Conservation (phyloP, 2,888 invertebrate species). For the Laspeyria flexula region DNA sequence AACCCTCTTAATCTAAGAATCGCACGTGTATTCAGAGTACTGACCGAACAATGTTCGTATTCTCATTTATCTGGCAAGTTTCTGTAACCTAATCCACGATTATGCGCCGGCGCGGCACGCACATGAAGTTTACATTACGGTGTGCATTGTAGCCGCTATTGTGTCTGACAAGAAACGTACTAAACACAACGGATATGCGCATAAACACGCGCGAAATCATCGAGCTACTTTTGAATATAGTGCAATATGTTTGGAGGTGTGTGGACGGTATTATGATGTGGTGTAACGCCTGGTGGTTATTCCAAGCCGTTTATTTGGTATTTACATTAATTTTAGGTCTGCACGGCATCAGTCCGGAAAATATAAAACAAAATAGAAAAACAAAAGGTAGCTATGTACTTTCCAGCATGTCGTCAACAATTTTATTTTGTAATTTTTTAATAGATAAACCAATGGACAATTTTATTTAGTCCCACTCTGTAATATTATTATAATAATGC, state of each 20-base stretch:
- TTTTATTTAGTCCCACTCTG: too few relatives aligned
- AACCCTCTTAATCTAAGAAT: slow-evolving; percentile 18
- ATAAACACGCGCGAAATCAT: slow-evolving; percentile 18
- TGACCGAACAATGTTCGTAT: slow-evolving; percentile 51
- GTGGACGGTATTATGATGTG: too few relatives aligned
- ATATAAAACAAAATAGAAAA: too few relatives aligned
- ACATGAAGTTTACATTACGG: slow-evolving; percentile 59
- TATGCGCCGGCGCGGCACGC: slow-evolving; percentile 59
- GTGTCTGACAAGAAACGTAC: slow-evolving; percentile 37
- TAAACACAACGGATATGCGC: slow-evolving; percentile 18
- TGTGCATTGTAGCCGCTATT: slow-evolving; percentile 41
- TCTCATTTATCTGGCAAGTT: slow-evolving; percentile 57
- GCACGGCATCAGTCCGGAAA: too few relatives aligned
- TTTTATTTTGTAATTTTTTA: too few relatives aligned
- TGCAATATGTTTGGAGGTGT: background rate
- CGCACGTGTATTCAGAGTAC: slow-evolving; percentile 24
- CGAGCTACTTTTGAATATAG: background rate
- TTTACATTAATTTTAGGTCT: too few relatives aligned
- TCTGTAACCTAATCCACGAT: slow-evolving; percentile 64
- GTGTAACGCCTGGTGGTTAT: too few relatives aligned
- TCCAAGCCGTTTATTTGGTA: too few relatives aligned
- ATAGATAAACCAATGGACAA: too few relatives aligned
- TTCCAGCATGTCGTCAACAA: too few relatives aligned
- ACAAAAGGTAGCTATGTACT: too few relatives aligned
- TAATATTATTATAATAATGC: too few relatives aligned